Evolutionary conservation across 2,888 invertebrate genomes (phyloP).

Genomic region (Lomographa bimaculata): DNA sequence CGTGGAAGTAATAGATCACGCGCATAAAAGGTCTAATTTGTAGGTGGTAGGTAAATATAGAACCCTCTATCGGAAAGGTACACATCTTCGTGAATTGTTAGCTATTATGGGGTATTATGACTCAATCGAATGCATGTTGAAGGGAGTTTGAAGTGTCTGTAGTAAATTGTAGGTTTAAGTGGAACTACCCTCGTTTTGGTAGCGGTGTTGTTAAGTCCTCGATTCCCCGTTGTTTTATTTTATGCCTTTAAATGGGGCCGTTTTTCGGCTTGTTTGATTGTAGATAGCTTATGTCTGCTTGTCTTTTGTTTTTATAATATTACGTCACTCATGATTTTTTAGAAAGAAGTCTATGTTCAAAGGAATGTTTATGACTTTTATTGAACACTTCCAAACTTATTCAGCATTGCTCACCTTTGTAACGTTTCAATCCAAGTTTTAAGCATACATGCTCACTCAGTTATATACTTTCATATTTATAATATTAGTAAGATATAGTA

Average conservation of each 20-base stretch:
- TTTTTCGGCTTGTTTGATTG: constrained; percentile 3
- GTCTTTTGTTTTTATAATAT: not conserved
- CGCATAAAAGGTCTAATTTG: constrained; percentile 60
- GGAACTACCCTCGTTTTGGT: constrained; percentile 46
- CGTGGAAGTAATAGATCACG: constrained; percentile 62
- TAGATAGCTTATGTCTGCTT: not conserved
- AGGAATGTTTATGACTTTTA: not conserved
- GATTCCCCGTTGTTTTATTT: constrained; percentile 21
- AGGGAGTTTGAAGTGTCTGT: constrained; percentile 65
- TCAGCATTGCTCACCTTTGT: too few relatives aligned
- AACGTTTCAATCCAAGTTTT: too few relatives aligned
- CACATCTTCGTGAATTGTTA: constrained; percentile 62
- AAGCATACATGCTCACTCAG: too few relatives aligned
- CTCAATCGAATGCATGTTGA: constrained; percentile 68
- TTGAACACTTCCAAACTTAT: too few relatives aligned
- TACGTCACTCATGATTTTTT: too few relatives aligned
- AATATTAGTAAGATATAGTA: too few relatives aligned
- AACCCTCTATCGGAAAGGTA: constrained; percentile 61
- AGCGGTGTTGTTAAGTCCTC: constrained; percentile 28
- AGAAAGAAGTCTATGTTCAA: too few relatives aligned
- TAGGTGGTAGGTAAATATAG: constrained; percentile 50
- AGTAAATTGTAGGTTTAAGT: constrained; percentile 65
- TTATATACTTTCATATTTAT: too few relatives aligned
- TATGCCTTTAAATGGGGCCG: constrained; percentile 12
- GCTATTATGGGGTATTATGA: constrained; percentile 67